Percentiles rank a stretch among this genome's conserved stretches.
Evolutionary conservation across 2,797 vertebrate genomes (phyloP).

Genomic region (Dendrocincla fuliginosa): DNA sequence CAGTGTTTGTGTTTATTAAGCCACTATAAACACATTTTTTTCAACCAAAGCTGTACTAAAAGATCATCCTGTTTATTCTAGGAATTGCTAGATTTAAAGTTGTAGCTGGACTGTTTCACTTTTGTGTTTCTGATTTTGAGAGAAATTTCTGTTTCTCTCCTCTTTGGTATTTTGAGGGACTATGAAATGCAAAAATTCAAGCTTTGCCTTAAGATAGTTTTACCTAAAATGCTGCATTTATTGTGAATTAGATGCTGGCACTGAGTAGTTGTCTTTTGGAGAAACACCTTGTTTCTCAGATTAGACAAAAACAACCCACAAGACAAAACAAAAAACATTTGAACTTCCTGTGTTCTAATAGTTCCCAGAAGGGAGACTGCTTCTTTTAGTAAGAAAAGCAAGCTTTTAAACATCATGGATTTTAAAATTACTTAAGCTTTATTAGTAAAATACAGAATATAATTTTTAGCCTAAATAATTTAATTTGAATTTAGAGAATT

Average conservation of each 20-base stretch:
- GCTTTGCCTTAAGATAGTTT: not conserved
- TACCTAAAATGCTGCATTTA: not conserved
- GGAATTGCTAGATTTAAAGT: not conserved
- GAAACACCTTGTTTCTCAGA: not conserved
- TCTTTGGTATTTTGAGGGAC: not conserved
- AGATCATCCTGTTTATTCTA: not conserved
- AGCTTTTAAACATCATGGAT: not conserved
- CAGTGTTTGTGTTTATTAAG: not conserved
- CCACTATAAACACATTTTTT: not conserved
- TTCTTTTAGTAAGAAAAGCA: not conserved
- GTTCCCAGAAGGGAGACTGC: not conserved
- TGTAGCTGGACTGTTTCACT: not conserved
- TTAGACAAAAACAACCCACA: not conserved
- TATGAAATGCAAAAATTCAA: not conserved
- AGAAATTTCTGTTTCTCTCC: not conserved
- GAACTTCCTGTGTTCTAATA: not conserved
- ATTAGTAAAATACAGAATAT: not conserved
- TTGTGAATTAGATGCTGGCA: not conserved
- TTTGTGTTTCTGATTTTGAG: not conserved
- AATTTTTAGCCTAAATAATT: not conserved
- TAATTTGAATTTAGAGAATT: not conserved
- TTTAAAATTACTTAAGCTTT: not conserved
- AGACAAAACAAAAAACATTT: not conserved
- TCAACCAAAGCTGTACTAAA: not conserved
- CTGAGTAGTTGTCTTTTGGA: not conserved